Evolutionary conservation across 2,113 vertebrate species (phyloP).

Genomic region (Bubo bubo): DNA sequence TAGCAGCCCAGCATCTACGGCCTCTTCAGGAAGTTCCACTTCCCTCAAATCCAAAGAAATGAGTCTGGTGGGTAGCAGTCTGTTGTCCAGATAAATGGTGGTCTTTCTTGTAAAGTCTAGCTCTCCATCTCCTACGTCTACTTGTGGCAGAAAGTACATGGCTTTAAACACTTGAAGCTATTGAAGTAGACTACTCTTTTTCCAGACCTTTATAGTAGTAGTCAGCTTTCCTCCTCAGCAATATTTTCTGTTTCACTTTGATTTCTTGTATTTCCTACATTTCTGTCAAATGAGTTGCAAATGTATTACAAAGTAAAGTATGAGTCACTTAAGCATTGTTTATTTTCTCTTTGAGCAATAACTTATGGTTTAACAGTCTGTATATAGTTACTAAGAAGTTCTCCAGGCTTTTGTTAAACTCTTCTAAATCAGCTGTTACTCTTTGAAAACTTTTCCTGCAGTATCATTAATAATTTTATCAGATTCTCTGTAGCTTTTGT

Average conservation of each 20-base stretch:
- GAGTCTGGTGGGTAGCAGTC: conserved; percentile 72
- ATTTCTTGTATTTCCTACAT: neutral
- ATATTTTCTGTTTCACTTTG: neutral
- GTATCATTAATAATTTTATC: neutral
- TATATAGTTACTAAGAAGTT: neutral
- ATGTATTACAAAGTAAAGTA: neutral
- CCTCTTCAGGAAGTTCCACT: conserved; percentile 84
- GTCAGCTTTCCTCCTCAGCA: neutral
- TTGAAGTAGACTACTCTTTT: neutral
- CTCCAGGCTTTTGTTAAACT: neutral
- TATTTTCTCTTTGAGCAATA: neutral
- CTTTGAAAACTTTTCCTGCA: neutral
- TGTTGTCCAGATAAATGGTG: neutral
- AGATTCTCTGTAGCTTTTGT: neutral
- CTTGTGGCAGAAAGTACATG: neutral
- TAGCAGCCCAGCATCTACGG: conserved; percentile 84
- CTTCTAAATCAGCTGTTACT: neutral
- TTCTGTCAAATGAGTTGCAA: neutral
- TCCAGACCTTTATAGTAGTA: neutral
- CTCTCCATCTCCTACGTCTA: neutral
- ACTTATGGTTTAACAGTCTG: neutral
- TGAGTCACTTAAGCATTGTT: neutral
- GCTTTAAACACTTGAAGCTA: neutral
- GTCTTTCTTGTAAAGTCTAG: neutral
- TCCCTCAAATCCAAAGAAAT: conserved; percentile 89